Evolutionary conservation across 2,888 invertebrate genomes (phyloP).

Genomic region (Cryptops parisi): DNA sequence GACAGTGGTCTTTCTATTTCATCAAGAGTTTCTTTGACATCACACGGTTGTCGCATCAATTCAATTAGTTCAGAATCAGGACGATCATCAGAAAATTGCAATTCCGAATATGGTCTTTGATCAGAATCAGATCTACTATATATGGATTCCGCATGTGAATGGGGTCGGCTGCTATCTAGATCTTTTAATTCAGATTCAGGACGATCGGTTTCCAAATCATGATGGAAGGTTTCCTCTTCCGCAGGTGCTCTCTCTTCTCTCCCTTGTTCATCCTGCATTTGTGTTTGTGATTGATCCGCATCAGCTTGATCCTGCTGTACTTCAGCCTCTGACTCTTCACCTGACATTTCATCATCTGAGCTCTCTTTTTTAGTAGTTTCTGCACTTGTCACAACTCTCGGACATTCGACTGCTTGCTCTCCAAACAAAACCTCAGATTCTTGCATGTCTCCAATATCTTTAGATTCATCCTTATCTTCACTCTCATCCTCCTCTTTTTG

Average conservation of each 20-base stretch:
- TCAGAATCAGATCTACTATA: conserved; percentile 32
- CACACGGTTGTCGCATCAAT: conserved; percentile 24
- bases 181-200: conserved; percentile 38
- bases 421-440: conserved; percentile 13
- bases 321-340: conserved; percentile 9
- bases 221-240: conserved; percentile 9
- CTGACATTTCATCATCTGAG: conserved; percentile 15
- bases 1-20: conserved; percentile 41
- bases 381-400: not conserved
- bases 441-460: conserved; percentile 13
- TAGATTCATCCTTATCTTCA: conserved; percentile 10
- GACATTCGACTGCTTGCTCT: conserved; percentile 4
- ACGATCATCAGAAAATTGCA: conserved; percentile 32
- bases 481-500: conserved; percentile 12
- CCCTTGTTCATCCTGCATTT: not conserved
- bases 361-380: conserved; percentile 4
- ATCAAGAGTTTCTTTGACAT: conserved; percentile 25
- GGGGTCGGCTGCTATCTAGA: conserved; percentile 30
- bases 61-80: conserved; percentile 34
- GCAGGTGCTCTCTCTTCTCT: not conserved
- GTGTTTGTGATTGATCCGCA: not conserved
- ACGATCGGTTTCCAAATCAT: conserved; percentile 16
- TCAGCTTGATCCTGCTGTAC: not conserved
- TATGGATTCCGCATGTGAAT: conserved; percentile 24
- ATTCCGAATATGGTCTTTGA: conserved; percentile 29